Base-by-base conservation (phyloP, 2,888 invertebrate species). In the Trissoscelio sp. region DNA sequence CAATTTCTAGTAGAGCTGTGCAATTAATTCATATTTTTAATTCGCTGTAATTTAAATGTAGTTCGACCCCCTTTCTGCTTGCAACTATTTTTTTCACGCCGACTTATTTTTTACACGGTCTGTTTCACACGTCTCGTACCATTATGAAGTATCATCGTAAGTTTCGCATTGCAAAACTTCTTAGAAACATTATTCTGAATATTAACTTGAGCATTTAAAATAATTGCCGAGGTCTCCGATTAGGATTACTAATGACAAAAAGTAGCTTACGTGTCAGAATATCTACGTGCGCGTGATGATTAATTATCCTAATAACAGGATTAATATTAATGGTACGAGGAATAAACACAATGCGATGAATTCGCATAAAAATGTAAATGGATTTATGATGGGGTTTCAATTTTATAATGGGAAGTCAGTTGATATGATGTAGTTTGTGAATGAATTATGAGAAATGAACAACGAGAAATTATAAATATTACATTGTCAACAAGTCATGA, bases 51-150 rank as follows among this genome's bases (percentile, higher is more conserved):
- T 31, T 48, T 14, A 24, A 31, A 44, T 20, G 12, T 20, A 0
- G 1, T 42, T 34, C 42, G 55, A 24, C 11, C 16, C 53, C 42
- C 11, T 37, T 34, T 48, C 5, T n/a, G n/a, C 14, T n/a, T n/a
- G 20, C 37, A 16, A 34, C 31, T 3, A 39, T 22, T 48, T 74
- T 72, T 74, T 64, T 55, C 46, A 64, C 64, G 24, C 46, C 39
- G 16, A 22, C 64, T 57, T 51, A 74, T 48, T 74, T 55, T 62
- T 74, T 42, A 28, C 74, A 62, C 74, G 66, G 74, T 66, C 64
- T 67, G 51, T 37, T 75, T 75, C 60, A 55, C 73, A 64, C 20
- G 44, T 7, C 7, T 31, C 34, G 37, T 53, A 3, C 22, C 22
- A 44, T 53, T 55, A 4, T 48, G 37, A 57, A 46, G 46, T 48